Evolutionary conservation across 2,113 vertebrate species (phyloP), one percentile per base, ranked within the genome.

Genomic region (Chaetorhynchus papuensis): DNA sequence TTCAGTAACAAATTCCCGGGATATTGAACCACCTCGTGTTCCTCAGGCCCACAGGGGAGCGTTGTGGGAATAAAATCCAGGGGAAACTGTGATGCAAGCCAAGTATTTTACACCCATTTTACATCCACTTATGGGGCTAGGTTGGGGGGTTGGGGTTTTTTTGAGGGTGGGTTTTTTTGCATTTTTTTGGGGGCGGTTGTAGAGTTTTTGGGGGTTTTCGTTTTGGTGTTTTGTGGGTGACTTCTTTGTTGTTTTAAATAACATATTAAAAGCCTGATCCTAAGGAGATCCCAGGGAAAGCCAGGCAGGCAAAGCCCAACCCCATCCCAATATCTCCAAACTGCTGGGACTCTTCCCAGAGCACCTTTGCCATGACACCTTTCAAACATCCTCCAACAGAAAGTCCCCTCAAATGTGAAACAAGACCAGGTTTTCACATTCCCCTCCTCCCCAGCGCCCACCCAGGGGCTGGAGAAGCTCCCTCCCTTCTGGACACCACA

Each of bases 131-230:
- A 66, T 5, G 5, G 30, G 28, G 4, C 4, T 64, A 45, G 8
- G 8, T 0, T 41, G 23, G 22, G 11, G 5, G 9, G 3, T 1
- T 14, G 19, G 18, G 5, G 4, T 2, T 50, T 30, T 33, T 35
- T 28, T 7, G 8, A 28, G 6, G 15, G 17, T 24, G 30, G 2
- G 33, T 1, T 5, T 45, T 63, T 39, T 45, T 64, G 6, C 4
- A 6, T 6, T 49, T 61, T 64, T 41, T 6, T n/a, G 3, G 5
- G 4, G 13, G 7, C 11, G 6, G 9, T 13, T 13, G 19, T 37
- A 16, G 7, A 20, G 2, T 13, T 22, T 56, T 20, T 19, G 8
- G 15, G 6, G 4, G 1, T 53, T 54, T 44, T 19, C 13, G 7
- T 2, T 45, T 23, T 53, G 15, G 4, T 19, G 28, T 20, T 44